Base-by-base conservation (phyloP, 2,888 invertebrate species). In the Stegophylla sp. region DNA sequence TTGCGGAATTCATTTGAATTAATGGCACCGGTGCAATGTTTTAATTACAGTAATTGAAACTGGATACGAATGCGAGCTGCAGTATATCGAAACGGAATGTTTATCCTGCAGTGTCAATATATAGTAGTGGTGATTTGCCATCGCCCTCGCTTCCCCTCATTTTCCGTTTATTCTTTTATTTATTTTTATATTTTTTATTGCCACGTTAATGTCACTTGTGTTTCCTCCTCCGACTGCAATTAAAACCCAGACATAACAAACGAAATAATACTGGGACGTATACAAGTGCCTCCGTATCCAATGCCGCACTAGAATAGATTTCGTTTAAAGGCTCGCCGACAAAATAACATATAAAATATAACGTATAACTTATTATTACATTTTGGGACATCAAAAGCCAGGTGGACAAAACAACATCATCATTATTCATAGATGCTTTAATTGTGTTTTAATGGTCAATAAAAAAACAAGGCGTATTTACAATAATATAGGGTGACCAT, bases 1-100 rank as follows among this genome's bases (percentile, higher is more conserved):
- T 34, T 34, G 23, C 51, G 20, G 15, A 61, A 48, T 34, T 13
- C n/a, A 15, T 28, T 74, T 61, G 45, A 61, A 74, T 73, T 73
- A 45, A 63, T 45, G 17, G 15, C n/a, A 10, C 17, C 12, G 20
- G 20, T 26, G 26, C 13, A 41, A n/a, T 59, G 15, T 63, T 74
- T 74, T 74, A 74, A 74, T 74, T 34, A 63, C 48, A 28, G 61
- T 15, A 34, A 34, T 48, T 48, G 74, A n/a, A 48, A 23, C 34
- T 48, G 9, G 9, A n/a, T 1, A 51, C 26, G 26, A n/a, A n/a
- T 26, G 28, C 53, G 7, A 7, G n/a, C n/a, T 34, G 34, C n/a
- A 34, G 9, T 28, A 45, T 17, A 28, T 23, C 15, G 48, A 61
- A 61, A 61, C 4, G 20, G 10, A 20, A 61, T 51, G 48, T 51